phyloP scores from a whole-genome alignment of 2,888 invertebrate genomes.

The Apamea monoglypha region DNA sequence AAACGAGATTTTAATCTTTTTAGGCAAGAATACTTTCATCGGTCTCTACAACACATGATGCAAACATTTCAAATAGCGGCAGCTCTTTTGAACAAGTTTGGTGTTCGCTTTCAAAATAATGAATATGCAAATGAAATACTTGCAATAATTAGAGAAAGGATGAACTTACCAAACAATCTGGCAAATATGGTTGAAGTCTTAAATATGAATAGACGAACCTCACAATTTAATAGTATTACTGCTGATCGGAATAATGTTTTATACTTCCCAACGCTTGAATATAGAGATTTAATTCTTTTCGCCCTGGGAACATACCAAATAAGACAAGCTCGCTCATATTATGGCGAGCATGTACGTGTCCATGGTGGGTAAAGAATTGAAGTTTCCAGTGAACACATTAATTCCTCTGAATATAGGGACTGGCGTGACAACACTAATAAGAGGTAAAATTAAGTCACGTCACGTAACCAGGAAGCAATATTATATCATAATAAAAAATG shows the following conservation, averaged over 20 bases:
- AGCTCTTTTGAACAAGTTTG: constrained; percentile 9
- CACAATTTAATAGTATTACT: constrained; percentile 5
- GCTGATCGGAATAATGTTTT: constrained; percentile 12
- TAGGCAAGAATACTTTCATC: constrained; percentile 13
- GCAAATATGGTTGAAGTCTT: background rate
- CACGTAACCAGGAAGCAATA: background rate
- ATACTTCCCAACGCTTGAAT: constrained; percentile 23
- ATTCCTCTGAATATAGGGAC: background rate
- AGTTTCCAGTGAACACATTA: constrained; percentile 11
- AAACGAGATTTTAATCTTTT: constrained; percentile 6
- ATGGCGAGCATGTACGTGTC: too few relatives aligned
- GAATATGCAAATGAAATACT: background rate
- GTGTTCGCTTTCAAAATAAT: constrained; percentile 6
- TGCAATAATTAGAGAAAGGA: constrained; percentile 12
- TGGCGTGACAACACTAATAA: background rate
- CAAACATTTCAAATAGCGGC: constrained; percentile 1
- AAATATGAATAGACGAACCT: constrained; percentile 14
- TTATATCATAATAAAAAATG: background rate
- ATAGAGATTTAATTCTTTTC: constrained; percentile 26
- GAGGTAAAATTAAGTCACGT: background rate
- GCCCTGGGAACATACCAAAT: constrained; percentile 29
- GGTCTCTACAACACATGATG: constrained; percentile 25
- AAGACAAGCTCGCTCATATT: constrained; percentile 16
- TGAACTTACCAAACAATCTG: constrained; percentile 4
- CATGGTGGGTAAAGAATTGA: background rate